Percentiles rank a stretch among this genome's conserved stretches.
phyloP scores from a whole-genome alignment of 1,140 invertebrate species.

The Aleiodes sp. region DNA sequence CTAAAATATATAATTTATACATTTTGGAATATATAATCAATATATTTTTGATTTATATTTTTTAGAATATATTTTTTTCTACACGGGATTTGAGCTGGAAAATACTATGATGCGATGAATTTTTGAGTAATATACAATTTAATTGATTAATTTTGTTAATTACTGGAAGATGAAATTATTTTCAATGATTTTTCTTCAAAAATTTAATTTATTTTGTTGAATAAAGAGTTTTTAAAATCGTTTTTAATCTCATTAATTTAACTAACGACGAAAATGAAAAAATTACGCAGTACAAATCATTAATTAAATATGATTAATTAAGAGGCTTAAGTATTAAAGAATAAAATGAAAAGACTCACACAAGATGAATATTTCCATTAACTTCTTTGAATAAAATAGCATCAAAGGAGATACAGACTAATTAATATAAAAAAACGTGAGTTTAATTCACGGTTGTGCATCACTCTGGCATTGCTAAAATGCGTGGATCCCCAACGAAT shows the following conservation, averaged over 20 bases:
- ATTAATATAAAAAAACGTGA: constrained; percentile 14
- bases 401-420: constrained; percentile 1
- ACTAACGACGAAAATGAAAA: not conserved
- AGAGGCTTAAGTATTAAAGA: not conserved
- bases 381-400: not conserved
- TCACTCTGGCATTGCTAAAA: constrained; percentile 12
- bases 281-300: not conserved
- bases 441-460: constrained; percentile 16
- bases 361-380: constrained; percentile 3
- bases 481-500: not conserved
- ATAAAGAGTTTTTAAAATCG: too few relatives aligned
- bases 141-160: too few relatives aligned
- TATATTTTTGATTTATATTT: too few relatives aligned
- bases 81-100: too few relatives aligned
- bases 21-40: too few relatives aligned
- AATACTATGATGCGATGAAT: too few relatives aligned
- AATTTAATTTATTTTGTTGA: too few relatives aligned
- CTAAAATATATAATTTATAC: too few relatives aligned
- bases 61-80: too few relatives aligned
- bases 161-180: too few relatives aligned
- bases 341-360: not conserved
- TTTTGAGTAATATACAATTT: too few relatives aligned
- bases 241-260: too few relatives aligned
- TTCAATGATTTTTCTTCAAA: not conserved
- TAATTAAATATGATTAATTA: constrained; percentile 12